Evolutionary conservation across 2,888 invertebrate genomes (phyloP).

Genomic region (Drosophila anomelani): DNA sequence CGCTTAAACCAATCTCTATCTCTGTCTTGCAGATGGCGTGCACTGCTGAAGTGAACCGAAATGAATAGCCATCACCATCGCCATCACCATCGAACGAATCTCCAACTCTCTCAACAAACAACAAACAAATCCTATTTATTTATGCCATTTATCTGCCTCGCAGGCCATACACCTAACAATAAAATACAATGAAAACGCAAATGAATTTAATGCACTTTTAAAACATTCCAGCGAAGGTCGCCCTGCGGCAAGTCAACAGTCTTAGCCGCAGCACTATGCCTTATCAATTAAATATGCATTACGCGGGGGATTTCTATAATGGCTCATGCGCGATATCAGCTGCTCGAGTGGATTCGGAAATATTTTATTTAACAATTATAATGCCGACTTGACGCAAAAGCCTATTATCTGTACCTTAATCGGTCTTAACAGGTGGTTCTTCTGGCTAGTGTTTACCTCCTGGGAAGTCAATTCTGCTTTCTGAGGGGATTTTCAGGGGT

Average conservation of each 20-base stretch:
- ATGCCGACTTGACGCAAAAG: constrained; percentile 32
- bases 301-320: constrained; percentile 11
- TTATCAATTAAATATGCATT: constrained; percentile 20
- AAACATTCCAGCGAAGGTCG: constrained; percentile 1
- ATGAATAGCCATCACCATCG: constrained; percentile 27
- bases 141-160: constrained; percentile 39
- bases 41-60: constrained; percentile 52
- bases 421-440: constrained; percentile 5
- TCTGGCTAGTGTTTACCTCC: neutral
- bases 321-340: constrained; percentile 7
- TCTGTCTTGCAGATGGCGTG: constrained; percentile 64
- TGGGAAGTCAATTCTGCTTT: neutral
- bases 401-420: neutral
- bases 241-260: neutral
- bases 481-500: neutral
- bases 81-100: constrained; percentile 57
- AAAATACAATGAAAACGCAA: neutral
- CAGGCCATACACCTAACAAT: constrained; percentile 2
- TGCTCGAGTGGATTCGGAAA: constrained; percentile 36
- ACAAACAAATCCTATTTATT: constrained; percentile 27
- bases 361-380: constrained; percentile 39
- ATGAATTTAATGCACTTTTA: neutral
- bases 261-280: neutral
- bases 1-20: constrained; percentile 1
- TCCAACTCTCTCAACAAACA: constrained; percentile 42